Conservation (phyloP, 2,797 vertebrate genomes). For the Aulostomus chinensis region DNA sequence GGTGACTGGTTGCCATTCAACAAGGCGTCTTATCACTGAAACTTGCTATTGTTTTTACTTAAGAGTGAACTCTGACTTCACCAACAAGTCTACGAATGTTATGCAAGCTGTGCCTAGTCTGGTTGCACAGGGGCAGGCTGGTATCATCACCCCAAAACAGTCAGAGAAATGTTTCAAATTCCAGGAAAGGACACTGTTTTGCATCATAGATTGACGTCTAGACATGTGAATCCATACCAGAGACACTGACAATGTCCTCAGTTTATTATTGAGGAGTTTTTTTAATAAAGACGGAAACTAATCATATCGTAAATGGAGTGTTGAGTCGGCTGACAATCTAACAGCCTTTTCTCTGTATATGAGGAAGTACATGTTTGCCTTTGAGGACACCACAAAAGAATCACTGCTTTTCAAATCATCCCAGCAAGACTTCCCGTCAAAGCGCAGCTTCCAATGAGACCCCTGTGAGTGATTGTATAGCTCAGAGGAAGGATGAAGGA, state of each 20-base stretch:
- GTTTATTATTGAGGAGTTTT: too few relatives aligned
- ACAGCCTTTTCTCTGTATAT: slow-evolving; percentile 8
- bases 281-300: not conserved
- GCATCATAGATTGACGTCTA: slow-evolving; percentile 5
- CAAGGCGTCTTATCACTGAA: slow-evolving; percentile 29
- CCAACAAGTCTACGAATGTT: slow-evolving; percentile 41
- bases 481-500: slow-evolving; percentile 66
- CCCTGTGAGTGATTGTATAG: slow-evolving; percentile 34
- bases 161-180: slow-evolving; percentile 16
- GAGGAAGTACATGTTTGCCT: slow-evolving; percentile 38
- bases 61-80: slow-evolving; percentile 41
- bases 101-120: slow-evolving; percentile 41
- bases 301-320: not conserved
- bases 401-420: slow-evolving; percentile 36
- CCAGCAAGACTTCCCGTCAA: slow-evolving; percentile 60
- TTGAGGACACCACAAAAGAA: slow-evolving; percentile 43
- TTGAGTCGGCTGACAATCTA: slow-evolving; percentile 9
- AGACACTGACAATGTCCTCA: not conserved
- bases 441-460: slow-evolving; percentile 17
- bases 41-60: slow-evolving; percentile 28
- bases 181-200: slow-evolving; percentile 7
- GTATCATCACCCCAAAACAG: slow-evolving; percentile 20
- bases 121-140: slow-evolving; percentile 14
- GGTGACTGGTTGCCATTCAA: slow-evolving; percentile 63
- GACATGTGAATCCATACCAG: too few relatives aligned